Conservation (phyloP, 2,113 vertebrate genomes). For the Microcebus griseorufus region DNA sequence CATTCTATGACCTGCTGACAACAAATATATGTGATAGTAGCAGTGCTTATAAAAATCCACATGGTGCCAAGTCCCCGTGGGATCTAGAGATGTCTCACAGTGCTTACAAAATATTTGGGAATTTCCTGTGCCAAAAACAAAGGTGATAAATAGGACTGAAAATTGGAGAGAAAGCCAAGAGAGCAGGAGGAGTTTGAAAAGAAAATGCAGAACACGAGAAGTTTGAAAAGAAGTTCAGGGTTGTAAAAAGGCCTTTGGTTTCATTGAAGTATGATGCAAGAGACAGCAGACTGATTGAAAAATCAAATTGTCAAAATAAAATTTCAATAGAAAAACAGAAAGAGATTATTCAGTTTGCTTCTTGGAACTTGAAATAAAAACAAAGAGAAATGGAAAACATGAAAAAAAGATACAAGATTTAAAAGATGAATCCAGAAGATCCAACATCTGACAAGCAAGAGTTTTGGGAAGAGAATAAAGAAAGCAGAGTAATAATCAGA, state of each 20-base stretch:
- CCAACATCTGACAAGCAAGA: not conserved
- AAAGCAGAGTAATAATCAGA: not conserved
- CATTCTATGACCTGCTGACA: not conserved
- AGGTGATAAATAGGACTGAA: not conserved
- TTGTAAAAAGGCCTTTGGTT: not conserved
- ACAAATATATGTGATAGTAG: not conserved
- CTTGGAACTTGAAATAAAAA: slow-evolving; percentile 1
- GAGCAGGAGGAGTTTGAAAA: not conserved
- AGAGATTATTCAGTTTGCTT: not conserved
- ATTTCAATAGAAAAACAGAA: not conserved
- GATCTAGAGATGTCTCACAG: not conserved
- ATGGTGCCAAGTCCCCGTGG: not conserved
- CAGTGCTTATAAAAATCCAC: not conserved
- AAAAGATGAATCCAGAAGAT: not conserved
- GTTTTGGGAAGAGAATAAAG: not conserved
- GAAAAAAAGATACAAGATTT: not conserved
- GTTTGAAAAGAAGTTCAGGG: not conserved
- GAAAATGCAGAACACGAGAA: not conserved
- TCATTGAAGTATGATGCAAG: not conserved
- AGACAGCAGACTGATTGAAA: not conserved
- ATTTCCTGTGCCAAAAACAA: not conserved
- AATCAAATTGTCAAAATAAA: not conserved
- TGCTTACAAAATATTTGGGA: not conserved
- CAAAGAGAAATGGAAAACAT: not conserved
- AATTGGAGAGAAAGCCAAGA: not conserved